Conservation (phyloP, 2,113 vertebrate genomes). For the Triplophysa siluroides region DNA sequence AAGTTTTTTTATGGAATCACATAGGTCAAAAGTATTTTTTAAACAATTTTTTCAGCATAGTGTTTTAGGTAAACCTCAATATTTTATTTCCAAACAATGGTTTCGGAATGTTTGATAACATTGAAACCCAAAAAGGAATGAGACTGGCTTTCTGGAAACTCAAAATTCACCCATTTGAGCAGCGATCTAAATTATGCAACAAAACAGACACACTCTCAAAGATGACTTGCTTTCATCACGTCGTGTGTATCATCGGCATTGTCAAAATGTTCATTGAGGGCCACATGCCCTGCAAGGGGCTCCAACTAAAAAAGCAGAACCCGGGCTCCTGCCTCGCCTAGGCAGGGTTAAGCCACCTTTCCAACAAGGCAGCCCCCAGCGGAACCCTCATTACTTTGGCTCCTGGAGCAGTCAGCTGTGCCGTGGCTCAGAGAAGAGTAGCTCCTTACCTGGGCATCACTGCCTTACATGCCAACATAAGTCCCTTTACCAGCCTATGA, state of each 20-base stretch:
- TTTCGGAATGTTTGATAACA: too few species aligned
- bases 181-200: not conserved
- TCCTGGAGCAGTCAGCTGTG: slow-evolving; percentile 63
- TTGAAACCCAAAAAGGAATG: not conserved
- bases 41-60: too few species aligned
- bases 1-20: not conserved
- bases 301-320: slow-evolving; percentile 57
- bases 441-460: slow-evolving; percentile 53
- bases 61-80: not conserved
- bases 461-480: slow-evolving; percentile 58
- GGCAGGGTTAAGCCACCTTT: slow-evolving; percentile 69
- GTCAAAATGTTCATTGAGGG: slow-evolving; percentile 60
- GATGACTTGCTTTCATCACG: slow-evolving; percentile 56
- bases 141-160: slow-evolving; percentile 1
- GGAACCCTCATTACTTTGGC: slow-evolving; percentile 73
- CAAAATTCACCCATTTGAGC: not conserved
- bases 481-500: slow-evolving; percentile 21
- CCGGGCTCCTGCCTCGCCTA: slow-evolving; percentile 60
- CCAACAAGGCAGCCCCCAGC: slow-evolving; percentile 71
- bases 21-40: too few species aligned
- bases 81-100: too few species aligned
- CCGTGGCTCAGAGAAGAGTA: slow-evolving; percentile 57
- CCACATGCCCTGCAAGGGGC: slow-evolving; percentile 53
- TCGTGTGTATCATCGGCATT: slow-evolving; percentile 66
- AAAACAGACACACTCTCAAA: not conserved